Percentiles rank a stretch among this genome's conserved stretches.
Evolutionary conservation across 2,113 vertebrate species (phyloP).

Genomic region (Lamprologus lemairii): DNA sequence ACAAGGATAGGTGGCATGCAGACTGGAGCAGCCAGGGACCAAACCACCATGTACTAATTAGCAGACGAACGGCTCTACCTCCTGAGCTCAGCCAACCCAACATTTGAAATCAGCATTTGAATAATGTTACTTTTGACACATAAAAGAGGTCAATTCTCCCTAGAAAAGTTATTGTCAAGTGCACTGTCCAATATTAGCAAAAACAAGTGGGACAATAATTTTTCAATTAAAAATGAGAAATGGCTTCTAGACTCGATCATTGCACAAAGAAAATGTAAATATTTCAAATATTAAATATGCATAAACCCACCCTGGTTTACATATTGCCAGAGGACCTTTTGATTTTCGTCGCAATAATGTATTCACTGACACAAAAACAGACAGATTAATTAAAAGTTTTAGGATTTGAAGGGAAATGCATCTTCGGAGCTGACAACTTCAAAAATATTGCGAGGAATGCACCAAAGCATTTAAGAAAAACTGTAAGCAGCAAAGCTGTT

Average conservation of each 20-base stretch:
- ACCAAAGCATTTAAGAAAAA: not conserved
- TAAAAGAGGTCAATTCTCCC: not conserved
- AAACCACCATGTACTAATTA: not conserved
- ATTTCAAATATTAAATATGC: not conserved
- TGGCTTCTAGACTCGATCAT: not conserved
- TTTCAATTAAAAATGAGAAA: not conserved
- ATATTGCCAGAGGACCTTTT: not conserved
- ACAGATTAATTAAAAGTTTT: not conserved
- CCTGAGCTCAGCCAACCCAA: not conserved
- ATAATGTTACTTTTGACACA: not conserved
- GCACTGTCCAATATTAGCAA: not conserved
- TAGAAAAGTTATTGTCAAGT: not conserved
- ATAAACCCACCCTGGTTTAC: not conserved
- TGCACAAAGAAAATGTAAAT: not conserved
- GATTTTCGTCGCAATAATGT: not conserved
- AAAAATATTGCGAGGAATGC: not conserved
- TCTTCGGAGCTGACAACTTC: not conserved
- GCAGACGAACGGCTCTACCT: not conserved
- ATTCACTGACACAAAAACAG: not conserved
- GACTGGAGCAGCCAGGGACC: not conserved
- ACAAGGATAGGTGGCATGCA: not conserved
- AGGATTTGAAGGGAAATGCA: not conserved
- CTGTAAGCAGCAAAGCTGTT: not conserved
- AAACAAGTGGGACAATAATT: not conserved
- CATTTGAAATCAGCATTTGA: not conserved